Evolutionary conservation across 2,797 vertebrate species (phyloP), one percentile per base, ranked within the genome.

Genomic region (Lates japonicus): DNA sequence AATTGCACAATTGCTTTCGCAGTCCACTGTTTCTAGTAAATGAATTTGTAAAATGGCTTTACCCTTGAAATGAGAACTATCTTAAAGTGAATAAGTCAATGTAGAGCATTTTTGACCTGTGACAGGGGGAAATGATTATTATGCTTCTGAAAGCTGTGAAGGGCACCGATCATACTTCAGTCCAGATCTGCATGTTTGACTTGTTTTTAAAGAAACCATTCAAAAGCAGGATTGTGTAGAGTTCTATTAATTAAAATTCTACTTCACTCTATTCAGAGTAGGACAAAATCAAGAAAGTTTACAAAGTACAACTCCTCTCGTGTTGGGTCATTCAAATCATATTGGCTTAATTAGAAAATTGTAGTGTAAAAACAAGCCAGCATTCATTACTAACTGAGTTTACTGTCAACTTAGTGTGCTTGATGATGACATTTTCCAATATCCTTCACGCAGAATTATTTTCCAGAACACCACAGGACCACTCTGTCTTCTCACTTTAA

Each of bases 21-120:
- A 76, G 63, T 78, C 70, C 35, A 31, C 29, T 62, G 69, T 85
- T 94, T 92, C 91, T 87, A 90, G 89, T 93, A 90, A 90, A 91
- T 76, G 82, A 44, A 67, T 76, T 87, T 68, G 69, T 90, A 85
- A 90, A 92, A 77, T 82, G 63, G 39, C 86, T 89, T 74, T 88
- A 80, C 81, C 65, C 81, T 82, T 82, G 72, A 95, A 96, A 94
- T 93, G 93, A 95, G 95, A 95, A 95, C 92, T 91, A 81, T 90
- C 65, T 92, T n/a, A n/a, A n/a, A n/a, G 86, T 90, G 93, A 92
- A 95, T 95, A 96, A 95, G 94, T 93, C 90, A 89, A 85, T 92
- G 84, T 88, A 2, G 64, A 93, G 93, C 95, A 90, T 68, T 89
- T 93, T 89, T 92, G 90, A 92, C 90, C 93, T 93, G 96, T n/a